Percentiles rank a stretch among this genome's conserved stretches.
phyloP scores from a whole-genome alignment of 1,140 invertebrate species.

The Heliothis subflexa region DNA sequence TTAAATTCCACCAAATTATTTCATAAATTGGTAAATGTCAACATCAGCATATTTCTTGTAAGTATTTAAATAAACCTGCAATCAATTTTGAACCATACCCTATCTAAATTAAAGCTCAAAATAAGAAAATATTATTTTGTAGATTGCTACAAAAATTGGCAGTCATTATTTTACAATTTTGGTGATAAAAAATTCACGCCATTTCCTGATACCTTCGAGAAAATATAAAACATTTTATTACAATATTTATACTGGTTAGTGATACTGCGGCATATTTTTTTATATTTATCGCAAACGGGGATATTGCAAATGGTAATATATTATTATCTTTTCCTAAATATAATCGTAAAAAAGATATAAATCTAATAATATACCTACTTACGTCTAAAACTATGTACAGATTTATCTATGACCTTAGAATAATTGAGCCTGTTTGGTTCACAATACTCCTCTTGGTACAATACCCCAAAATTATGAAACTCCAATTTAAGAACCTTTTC shows the following conservation, averaged over 20 bases:
- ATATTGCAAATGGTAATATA: background rate
- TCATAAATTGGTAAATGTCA: background rate
- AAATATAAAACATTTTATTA: constrained; percentile 35
- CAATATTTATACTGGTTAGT: constrained; percentile 7
- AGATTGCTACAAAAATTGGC: constrained; percentile 21
- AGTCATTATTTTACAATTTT: constrained; percentile 22
- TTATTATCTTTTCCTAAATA: background rate
- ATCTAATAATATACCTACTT: background rate
- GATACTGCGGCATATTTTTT: constrained; percentile 9
- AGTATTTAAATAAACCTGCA: too few species aligned
- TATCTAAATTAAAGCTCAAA: background rate
- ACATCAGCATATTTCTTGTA: constrained; percentile 10
- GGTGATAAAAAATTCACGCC: constrained; percentile 16
- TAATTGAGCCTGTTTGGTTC: constrained; percentile 26
- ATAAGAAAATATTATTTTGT: background rate
- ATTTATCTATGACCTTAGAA: constrained; percentile 25
- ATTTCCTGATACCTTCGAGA: background rate
- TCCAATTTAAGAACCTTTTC: background rate
- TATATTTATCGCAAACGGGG: background rate
- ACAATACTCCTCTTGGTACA: background rate
- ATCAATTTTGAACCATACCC: background rate
- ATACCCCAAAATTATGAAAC: too few species aligned
- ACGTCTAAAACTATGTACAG: constrained; percentile 28
- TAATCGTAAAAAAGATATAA: constrained; percentile 7
- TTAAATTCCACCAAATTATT: background rate